Base-by-base conservation (phyloP, 1,140 invertebrate species). In the Bombus pascuorum region DNA sequence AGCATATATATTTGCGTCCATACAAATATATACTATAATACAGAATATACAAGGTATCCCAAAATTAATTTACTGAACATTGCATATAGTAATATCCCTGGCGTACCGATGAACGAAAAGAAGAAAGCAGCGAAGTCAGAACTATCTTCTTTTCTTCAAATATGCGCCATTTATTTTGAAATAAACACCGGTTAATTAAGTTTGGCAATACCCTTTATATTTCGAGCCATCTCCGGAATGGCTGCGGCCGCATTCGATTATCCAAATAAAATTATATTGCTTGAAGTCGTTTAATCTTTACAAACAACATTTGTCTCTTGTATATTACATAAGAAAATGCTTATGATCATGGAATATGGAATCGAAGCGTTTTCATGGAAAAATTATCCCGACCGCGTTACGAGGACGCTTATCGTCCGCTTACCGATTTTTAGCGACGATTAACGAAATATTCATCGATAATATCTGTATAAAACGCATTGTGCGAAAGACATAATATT, bases 21-120 rank as follows among this genome's bases (percentile, higher is more conserved):
- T 85, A 80, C 83, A 85, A 85, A 85, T 80, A 85, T 85, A 85
- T 85, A 85, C 42, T 85, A 85, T 85, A 85, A 80, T 85, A 85
- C 83, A 85, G 77, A 85, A 85, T 80, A 72, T 78, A 79, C 76
- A 85, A 62, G 83, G 77, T 85, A 85, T 71, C 73, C 83, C 68
- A 85, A 85, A 85, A 80, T 85, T 62, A 85, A 80, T 85, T 85
- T 72, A 85, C 32, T n/a, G 32, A 80, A 78, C 42, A n/a, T 77
- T 57, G 81, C n/a, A 47, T 28, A 18, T 71, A 13, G 53, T 32
- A 28, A 59, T 59, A 12, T n/a, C 8, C n/a, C 12, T 28, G 37
- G 28, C 28, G 37, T n/a, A n/a, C 2, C 39, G 47, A 75, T 18
- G 39, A 70, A 83, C 22, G 44, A 44, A 42, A 70, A 57, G 32